A percentile compares a stretch with the other conserved stretches of the same genome.
phyloP scores from a whole-genome alignment of 2,888 invertebrate species.

The Eucera pruinosa region DNA sequence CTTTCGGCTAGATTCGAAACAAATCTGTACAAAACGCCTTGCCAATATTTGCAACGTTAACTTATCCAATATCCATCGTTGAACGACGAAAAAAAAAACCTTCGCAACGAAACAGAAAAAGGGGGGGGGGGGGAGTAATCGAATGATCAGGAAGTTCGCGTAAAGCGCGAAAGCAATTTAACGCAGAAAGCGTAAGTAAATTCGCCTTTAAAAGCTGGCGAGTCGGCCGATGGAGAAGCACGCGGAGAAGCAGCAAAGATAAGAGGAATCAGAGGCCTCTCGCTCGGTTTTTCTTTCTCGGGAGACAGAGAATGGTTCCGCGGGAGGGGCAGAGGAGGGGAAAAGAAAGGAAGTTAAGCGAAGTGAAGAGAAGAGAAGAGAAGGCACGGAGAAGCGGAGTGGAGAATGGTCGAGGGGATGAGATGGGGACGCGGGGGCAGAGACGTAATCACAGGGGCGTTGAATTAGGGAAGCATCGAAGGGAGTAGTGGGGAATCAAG shows the following conservation, averaged over 20 bases:
- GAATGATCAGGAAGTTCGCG: too few relatives aligned
- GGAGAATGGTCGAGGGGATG: slow-evolving; percentile 37
- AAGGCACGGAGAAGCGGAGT: slow-evolving; percentile 31
- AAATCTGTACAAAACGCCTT: too few relatives aligned
- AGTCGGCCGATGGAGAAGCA: too few relatives aligned
- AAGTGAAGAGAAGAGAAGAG: slow-evolving; percentile 27
- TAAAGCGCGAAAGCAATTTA: too few relatives aligned
- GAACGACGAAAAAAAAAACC: too few relatives aligned
- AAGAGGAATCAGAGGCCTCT: slow-evolving; percentile 41
- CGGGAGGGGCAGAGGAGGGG: not conserved
- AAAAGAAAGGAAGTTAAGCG: slow-evolving; percentile 29
- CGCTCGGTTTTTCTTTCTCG: slow-evolving; percentile 41
- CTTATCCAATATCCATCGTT: too few relatives aligned
- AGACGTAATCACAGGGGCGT: slow-evolving; percentile 80
- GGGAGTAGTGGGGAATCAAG: slow-evolving; percentile 48
- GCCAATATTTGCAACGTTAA: too few relatives aligned
- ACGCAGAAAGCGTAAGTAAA: too few relatives aligned
- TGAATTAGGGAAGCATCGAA: slow-evolving; percentile 76
- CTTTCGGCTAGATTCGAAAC: too few relatives aligned
- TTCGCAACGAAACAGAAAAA: too few relatives aligned
- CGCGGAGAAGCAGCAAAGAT: slow-evolving; percentile 38
- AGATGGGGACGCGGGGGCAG: slow-evolving; percentile 60
- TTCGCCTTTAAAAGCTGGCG: too few relatives aligned
- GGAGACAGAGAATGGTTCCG: slow-evolving; percentile 26
- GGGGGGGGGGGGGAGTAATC: too few relatives aligned